Conservation (phyloP, 2,797 vertebrate genomes). For the Holocentrus rufus region DNA sequence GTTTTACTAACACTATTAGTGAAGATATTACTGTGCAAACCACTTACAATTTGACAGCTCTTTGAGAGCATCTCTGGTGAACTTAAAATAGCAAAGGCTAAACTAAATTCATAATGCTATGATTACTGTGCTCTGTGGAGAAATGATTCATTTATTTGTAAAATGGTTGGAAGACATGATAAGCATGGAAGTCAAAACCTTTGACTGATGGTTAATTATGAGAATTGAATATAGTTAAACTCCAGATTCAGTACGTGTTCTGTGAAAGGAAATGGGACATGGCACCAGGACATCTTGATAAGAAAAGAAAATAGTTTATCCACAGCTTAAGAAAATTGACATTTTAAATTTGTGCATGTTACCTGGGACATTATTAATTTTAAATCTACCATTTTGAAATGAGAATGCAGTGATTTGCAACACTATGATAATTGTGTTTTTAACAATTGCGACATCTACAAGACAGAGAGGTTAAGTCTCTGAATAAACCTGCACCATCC, state of each 20-base stretch:
- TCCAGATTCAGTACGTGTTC: conserved; percentile 33
- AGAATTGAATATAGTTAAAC: conserved; percentile 30
- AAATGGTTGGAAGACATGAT: conserved; percentile 53
- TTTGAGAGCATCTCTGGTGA: conserved; percentile 38
- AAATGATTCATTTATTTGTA: conserved; percentile 49
- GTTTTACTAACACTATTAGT: conserved; percentile 25
- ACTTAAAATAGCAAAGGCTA: conserved; percentile 50
- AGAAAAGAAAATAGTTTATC: conserved; percentile 12
- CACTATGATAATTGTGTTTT: conserved; percentile 19
- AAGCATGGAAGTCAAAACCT: conserved; percentile 46
- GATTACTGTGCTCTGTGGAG: conserved; percentile 36
- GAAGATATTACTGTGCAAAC: conserved; percentile 32
- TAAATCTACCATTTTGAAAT: not conserved
- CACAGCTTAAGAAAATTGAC: conserved; percentile 7
- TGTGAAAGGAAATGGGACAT: conserved; percentile 35
- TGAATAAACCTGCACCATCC: conserved; percentile 12
- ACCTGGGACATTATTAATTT: not conserved
- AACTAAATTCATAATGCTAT: conserved; percentile 28
- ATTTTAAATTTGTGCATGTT: conserved; percentile 4
- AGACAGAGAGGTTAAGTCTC: not conserved
- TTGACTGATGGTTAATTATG: conserved; percentile 57
- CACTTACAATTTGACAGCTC: conserved; percentile 26
- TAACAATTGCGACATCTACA: not conserved
- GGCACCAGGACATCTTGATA: conserved; percentile 44
- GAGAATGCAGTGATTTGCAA: not conserved